Evolutionary conservation across 2,113 vertebrate species (phyloP).

Genomic region (Arothron firmamentum): DNA sequence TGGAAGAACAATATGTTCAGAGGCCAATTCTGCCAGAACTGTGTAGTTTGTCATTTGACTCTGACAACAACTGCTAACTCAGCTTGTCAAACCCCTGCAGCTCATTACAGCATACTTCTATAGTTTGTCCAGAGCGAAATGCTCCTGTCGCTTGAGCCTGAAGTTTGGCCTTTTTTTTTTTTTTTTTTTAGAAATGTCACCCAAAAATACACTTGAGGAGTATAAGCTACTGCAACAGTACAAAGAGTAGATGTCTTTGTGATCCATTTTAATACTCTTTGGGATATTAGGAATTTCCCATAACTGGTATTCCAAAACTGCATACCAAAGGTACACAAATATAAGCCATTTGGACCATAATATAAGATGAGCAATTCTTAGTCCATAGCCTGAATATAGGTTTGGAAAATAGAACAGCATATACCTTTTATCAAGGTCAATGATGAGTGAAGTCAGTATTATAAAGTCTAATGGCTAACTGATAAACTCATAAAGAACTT

Average conservation of each 20-base stretch:
- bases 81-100: conserved; percentile 36
- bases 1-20: conserved; percentile 10
- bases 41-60: conserved; percentile 40
- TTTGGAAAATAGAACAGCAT: too few relatives aligned
- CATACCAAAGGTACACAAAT: too few relatives aligned
- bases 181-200: conserved; percentile 39
- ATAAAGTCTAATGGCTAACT: too few relatives aligned
- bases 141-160: conserved; percentile 24
- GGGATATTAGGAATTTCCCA: too few relatives aligned
- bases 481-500: too few relatives aligned
- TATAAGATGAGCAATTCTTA: too few relatives aligned
- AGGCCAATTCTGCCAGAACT: conserved; percentile 20
- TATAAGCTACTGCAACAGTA: not conserved
- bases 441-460: too few relatives aligned
- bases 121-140: conserved; percentile 21
- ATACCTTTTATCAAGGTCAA: too few relatives aligned
- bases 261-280: too few relatives aligned
- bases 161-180: conserved; percentile 19
- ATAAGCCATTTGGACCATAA: too few relatives aligned
- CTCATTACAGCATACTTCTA: conserved; percentile 33
- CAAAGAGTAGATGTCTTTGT: not conserved
- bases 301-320: too few relatives aligned
- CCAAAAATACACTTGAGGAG: conserved; percentile 26
- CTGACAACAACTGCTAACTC: conserved; percentile 42
- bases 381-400: too few relatives aligned